Percentiles rank a stretch among this genome's conserved stretches.
Conservation (phyloP, 1,140 invertebrate genomes). For the Lordiphosa mommai region DNA sequence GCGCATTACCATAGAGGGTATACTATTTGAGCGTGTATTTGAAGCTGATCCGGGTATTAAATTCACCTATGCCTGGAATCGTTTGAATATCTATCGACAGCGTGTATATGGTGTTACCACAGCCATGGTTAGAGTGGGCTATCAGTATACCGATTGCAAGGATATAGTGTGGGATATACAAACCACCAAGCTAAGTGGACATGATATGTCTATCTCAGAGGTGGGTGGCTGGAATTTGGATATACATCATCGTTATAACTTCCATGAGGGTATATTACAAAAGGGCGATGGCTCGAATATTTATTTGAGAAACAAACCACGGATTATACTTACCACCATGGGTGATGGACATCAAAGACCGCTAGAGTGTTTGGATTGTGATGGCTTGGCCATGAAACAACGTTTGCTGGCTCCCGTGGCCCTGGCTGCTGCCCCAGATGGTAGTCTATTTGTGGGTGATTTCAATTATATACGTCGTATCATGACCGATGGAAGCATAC, state of each 20-base stretch:
- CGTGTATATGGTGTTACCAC: conserved; percentile 95
- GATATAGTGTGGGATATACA: conserved; percentile 97
- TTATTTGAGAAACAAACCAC: conserved; percentile 95
- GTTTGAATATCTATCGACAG: conserved; percentile 97
- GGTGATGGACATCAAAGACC: conserved; percentile 94
- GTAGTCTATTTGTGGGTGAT: conserved; percentile 97
- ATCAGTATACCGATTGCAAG: conserved; percentile 95
- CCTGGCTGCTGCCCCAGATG: conserved; percentile 93
- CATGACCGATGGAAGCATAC: conserved; percentile 91
- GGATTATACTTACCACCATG: conserved; percentile 94
- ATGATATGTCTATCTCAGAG: conserved; percentile 97
- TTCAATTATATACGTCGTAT: conserved; percentile 96
- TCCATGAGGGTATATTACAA: conserved; percentile 97
- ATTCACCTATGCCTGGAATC: conserved; percentile 97
- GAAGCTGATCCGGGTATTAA: conserved; percentile 97
- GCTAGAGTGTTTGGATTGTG: conserved; percentile 90
- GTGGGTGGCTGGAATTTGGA: conserved; percentile 98
- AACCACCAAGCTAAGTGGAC: conserved; percentile 95
- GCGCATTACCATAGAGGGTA: conserved; percentile 95
- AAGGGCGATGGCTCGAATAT: conserved; percentile 98
- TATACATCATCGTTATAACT: conserved; percentile 98
- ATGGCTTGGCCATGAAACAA: conserved; percentile 90
- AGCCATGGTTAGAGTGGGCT: conserved; percentile 96
- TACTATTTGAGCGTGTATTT: conserved; percentile 94
- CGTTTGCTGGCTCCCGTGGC: conserved; percentile 94